Conservation (phyloP, 2,888 invertebrate species). For the Camptogramma bilineatum region DNA sequence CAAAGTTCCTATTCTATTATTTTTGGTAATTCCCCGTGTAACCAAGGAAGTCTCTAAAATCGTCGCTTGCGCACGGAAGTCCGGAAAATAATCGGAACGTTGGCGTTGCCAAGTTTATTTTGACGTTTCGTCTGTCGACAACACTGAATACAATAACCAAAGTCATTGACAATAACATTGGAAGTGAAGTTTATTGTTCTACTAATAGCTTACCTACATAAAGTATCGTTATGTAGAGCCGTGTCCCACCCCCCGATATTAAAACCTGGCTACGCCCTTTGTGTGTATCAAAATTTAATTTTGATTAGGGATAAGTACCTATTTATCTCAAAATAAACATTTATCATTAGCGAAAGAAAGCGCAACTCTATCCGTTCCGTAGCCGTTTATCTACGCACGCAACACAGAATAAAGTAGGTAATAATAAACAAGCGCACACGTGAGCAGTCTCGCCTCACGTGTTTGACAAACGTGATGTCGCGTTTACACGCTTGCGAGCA, state of each 20-base stretch:
- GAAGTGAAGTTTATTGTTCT: no score
- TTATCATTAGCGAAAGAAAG: neutral
- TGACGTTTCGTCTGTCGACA: neutral
- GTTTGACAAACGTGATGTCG: conserved; percentile 61
- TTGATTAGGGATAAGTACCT: neutral
- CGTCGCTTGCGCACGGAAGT: neutral
- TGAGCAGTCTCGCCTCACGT: conserved; percentile 60
- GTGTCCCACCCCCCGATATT: no score
- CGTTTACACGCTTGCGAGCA: no score
- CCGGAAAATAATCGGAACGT: neutral
- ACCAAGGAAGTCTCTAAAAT: neutral
- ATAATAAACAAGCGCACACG: conserved; percentile 52
- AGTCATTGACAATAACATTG: no score
- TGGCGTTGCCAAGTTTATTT: neutral
- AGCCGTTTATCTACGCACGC: neutral
- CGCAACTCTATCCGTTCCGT: no score
- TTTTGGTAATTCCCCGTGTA: neutral
- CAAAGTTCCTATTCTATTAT: no score
- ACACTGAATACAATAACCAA: neutral
- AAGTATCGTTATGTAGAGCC: no score
- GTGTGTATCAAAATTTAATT: no score
- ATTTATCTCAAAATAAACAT: neutral
- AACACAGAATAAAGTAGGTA: neutral
- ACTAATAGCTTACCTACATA: no score
- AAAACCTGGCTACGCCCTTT: no score